Conservation (phyloP, 2,888 invertebrate genomes). For the Nomada ferruginata region DNA sequence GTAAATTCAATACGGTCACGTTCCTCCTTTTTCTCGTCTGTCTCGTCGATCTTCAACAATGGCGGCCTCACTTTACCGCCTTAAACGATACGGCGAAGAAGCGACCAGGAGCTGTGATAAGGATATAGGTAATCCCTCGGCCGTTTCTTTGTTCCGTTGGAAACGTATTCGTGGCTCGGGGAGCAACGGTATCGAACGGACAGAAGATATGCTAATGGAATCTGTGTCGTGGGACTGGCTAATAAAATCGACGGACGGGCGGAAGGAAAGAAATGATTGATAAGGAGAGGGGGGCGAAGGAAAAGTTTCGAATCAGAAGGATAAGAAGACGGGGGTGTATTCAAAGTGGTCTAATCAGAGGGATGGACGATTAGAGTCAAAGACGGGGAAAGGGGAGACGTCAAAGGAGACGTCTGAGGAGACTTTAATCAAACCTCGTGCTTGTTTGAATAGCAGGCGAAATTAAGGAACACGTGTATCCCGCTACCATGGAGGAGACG, state of each 20-base stretch:
- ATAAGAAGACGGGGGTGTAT: neutral
- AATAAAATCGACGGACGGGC: constrained; percentile 30
- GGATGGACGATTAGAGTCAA: constrained; percentile 34
- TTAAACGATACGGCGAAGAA: constrained; percentile 51
- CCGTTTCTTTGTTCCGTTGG: constrained; percentile 55
- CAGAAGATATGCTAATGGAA: constrained; percentile 33
- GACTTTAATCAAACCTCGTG: constrained; percentile 24
- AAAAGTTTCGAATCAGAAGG: neutral
- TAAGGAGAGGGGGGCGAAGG: neutral
- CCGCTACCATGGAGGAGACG: neutral
- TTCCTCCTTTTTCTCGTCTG: constrained; percentile 23
- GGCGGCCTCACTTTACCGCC: constrained; percentile 15
- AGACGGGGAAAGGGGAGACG: neutral
- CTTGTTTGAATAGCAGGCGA: constrained; percentile 30
- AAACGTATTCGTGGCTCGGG: constrained; percentile 45
- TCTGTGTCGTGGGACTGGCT: constrained; percentile 7
- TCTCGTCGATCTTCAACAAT: constrained; percentile 55
- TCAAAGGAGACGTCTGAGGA: neutral
- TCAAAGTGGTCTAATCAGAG: constrained; percentile 31
- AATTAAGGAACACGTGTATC: constrained; percentile 22
- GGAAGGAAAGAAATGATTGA: neutral
- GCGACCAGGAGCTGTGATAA: constrained; percentile 62
- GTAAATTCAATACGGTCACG: constrained; percentile 61
- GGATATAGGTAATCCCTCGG: constrained; percentile 53
- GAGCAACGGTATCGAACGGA: constrained; percentile 12